Evolutionary conservation across 1,140 invertebrate genomes (phyloP).

Genomic region (Sarcophaga bullata): DNA sequence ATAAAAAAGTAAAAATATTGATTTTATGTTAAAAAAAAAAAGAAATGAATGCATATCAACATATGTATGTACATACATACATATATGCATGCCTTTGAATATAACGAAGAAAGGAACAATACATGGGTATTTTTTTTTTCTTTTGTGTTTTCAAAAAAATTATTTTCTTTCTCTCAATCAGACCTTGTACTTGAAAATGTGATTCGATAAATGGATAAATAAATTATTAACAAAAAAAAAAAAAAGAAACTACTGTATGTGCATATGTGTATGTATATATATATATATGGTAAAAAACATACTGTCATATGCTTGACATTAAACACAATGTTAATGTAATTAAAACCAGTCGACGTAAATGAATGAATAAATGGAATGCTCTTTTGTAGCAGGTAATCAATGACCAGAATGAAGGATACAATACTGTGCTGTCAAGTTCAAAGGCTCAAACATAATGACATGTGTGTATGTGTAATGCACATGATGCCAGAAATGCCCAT

Average conservation of each 20-base stretch:
- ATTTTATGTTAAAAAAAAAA: not conserved
- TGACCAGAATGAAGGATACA: constrained; percentile 21
- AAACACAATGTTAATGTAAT: constrained; percentile 16
- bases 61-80: not conserved
- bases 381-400: constrained; percentile 25
- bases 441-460: not conserved
- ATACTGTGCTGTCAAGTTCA: constrained; percentile 34
- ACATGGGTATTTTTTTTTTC: not conserved
- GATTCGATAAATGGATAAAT: constrained; percentile 16
- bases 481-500: no score
- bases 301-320: no score
- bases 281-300: not conserved
- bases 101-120: not conserved
- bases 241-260: not conserved
- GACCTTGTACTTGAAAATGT: constrained; percentile 25
- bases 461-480: not conserved
- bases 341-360: constrained; percentile 15
- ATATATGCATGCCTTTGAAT: not conserved
- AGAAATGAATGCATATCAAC: not conserved
- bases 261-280: not conserved
- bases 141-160: no score
- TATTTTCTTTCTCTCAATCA: constrained; percentile 11
- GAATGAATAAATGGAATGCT: constrained; percentile 2
- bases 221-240: constrained; percentile 11
- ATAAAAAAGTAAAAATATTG: not conserved